Conservation (phyloP, 92 coral and sea anemone species). For the Porites rus region DNA sequence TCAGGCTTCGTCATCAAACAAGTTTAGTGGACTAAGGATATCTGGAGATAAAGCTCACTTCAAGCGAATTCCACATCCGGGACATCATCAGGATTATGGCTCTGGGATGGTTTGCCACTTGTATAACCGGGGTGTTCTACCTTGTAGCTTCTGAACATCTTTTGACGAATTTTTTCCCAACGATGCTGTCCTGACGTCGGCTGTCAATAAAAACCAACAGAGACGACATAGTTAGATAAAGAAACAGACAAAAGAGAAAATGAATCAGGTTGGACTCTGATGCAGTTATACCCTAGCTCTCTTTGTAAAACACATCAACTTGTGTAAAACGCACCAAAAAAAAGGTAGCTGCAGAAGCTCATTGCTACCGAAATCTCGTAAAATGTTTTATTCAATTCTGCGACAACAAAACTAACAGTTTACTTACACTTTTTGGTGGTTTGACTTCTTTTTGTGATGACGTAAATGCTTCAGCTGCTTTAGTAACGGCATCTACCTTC, state of each 20-base stretch:
- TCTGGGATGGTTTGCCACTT: neutral
- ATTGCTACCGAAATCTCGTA: neutral
- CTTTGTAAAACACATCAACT: too few relatives aligned
- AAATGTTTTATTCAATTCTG: neutral
- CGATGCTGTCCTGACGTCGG: neutral
- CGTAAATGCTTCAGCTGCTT: slow-evolving; percentile 11
- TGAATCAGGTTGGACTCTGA: neutral
- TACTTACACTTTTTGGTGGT: slow-evolving; percentile 4
- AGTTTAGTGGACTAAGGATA: too few relatives aligned
- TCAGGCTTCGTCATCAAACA: too few relatives aligned
- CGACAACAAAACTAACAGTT: neutral
- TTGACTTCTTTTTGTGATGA: neutral
- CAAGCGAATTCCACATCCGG: slow-evolving; percentile 4
- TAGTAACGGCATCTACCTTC: slow-evolving; percentile 10
- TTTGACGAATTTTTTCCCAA: slow-evolving; percentile 15
- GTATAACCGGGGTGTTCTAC: neutral
- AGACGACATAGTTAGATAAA: too few relatives aligned
- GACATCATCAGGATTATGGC: neutral
- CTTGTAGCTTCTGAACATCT: neutral
- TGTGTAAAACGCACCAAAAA: too few relatives aligned
- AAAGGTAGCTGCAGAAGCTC: neutral
- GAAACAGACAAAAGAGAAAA: neutral
- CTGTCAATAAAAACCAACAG: neutral
- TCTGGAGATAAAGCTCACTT: neutral
- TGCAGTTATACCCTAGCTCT: too few relatives aligned